phyloP scores from a whole-genome alignment of 2,797 vertebrate species.

The Champsocephalus gunnari region DNA sequence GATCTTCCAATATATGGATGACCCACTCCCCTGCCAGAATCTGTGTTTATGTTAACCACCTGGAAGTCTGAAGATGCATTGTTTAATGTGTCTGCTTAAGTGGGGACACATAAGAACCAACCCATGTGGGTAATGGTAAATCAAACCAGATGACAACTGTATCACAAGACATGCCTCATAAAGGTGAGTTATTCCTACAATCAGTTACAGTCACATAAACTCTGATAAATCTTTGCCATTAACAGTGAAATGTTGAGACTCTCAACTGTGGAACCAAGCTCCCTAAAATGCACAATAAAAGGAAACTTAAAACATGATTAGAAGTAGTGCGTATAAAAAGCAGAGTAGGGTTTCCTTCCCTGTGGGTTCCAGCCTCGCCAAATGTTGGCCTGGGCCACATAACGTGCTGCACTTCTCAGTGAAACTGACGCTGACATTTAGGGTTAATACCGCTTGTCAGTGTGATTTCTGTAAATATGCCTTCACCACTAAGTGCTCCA shows the following conservation, averaged over 20 bases:
- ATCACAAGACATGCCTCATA: constrained; percentile 33
- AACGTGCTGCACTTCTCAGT: constrained; percentile 49
- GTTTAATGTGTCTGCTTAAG: not conserved
- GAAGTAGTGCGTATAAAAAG: constrained; percentile 47
- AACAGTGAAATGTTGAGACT: constrained; percentile 22
- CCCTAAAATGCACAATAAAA: constrained; percentile 46
- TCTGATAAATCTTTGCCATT: constrained; percentile 30
- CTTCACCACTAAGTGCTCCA: constrained; percentile 67
- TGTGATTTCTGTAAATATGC: constrained; percentile 74
- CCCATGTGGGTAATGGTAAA: constrained; percentile 31
- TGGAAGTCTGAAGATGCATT: not conserved
- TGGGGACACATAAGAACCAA: not conserved
- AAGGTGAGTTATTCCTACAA: constrained; percentile 45
- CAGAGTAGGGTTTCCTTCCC: constrained; percentile 58
- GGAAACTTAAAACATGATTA: constrained; percentile 58
- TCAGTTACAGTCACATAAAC: constrained; percentile 13
- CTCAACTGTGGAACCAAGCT: constrained; percentile 11
- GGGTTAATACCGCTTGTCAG: constrained; percentile 75
- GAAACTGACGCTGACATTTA: constrained; percentile 74
- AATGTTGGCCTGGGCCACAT: constrained; percentile 48
- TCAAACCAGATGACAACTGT: constrained; percentile 49
- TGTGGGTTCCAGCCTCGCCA: constrained; percentile 53
- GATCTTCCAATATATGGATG: too few species aligned
- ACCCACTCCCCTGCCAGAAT: not conserved
- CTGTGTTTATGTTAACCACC: not conserved